Percentiles rank a stretch among this genome's conserved stretches.
phyloP scores from a whole-genome alignment of 2,113 vertebrate genomes.

The Sisor rabdophorus region DNA sequence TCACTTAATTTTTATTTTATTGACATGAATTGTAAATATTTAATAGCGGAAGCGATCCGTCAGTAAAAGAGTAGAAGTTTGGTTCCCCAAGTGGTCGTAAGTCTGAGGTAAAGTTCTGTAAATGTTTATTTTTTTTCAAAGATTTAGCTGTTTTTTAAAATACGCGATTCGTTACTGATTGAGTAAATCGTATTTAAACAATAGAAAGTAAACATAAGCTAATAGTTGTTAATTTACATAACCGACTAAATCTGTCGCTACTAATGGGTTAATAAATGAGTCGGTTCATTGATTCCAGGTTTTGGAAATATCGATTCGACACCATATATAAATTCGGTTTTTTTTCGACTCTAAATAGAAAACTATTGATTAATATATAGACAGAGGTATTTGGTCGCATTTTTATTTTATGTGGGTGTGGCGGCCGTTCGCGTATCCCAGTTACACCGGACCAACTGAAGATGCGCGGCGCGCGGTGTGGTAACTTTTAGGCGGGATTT shows the following conservation, averaged over 20 bases:
- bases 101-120: not conserved
- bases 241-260: not conserved
- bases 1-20: not conserved
- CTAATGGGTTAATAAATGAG: not conserved
- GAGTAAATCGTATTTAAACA: not conserved
- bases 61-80: not conserved
- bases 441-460: no score
- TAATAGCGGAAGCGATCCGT: not conserved
- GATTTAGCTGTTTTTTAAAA: no score
- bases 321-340: no score
- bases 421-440: no score
- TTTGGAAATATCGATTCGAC: not conserved
- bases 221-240: not conserved
- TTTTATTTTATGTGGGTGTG: no score
- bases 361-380: no score
- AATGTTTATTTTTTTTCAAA: no score
- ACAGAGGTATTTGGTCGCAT: no score
- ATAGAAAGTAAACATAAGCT: not conserved
- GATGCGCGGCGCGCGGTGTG: no score
- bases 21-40: not conserved
- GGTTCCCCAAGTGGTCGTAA: not conserved
- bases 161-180: not conserved
- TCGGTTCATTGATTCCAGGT: not conserved
- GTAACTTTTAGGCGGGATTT: no score
- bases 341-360: no score